Evolutionary conservation across 2,888 invertebrate species (phyloP), one percentile per base, ranked within the genome.

Genomic region (Ochropleura plecta): DNA sequence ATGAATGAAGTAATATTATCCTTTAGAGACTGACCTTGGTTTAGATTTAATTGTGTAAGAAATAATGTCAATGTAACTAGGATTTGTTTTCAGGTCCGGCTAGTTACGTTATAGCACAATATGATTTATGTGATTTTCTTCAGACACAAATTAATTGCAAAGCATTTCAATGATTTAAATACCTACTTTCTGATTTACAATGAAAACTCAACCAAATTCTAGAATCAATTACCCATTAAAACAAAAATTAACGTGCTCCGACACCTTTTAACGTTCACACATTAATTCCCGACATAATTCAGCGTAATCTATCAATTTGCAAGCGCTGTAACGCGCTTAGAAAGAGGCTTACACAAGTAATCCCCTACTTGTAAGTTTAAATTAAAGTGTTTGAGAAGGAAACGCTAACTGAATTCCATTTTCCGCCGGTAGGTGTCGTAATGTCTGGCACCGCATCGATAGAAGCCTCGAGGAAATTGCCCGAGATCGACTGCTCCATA

Each of bases 301-400:
- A 55, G 57, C 20, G 40, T 81, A 83, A 86, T 85, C 81, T 79
- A 78, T 81, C 66, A 81, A 79, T 85, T 84, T 77, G 79, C 74
- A 69, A 77, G 73, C 62, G 70, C 49, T 62, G 48, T 80, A 49
- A 64, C 67, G 30, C 48, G 63, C 55, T 78, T 69, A 70, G 51
- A 73, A 70, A 64, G 70, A 63, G 51, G 79, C 81, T 84, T 85
- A 84, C 73, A 63, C 66, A 57, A 78, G 76, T 85, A 85, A 83
- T 81, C 75, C 64, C 70, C 66, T 74, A 72, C 76, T 83, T 71
- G 77, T 71, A 79, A 78, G 70, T 82, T 83, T 81, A 83, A 86
- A 84, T 83, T 81, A 74, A 83, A 84, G 81, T 78, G 74, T 84
- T 85, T 74, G 76, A 59, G 70, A 80, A 74, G 83, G 80, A 83